Evolutionary conservation across 1,140 invertebrate genomes (phyloP).

Genomic region (Teleogryllus occipitalis): DNA sequence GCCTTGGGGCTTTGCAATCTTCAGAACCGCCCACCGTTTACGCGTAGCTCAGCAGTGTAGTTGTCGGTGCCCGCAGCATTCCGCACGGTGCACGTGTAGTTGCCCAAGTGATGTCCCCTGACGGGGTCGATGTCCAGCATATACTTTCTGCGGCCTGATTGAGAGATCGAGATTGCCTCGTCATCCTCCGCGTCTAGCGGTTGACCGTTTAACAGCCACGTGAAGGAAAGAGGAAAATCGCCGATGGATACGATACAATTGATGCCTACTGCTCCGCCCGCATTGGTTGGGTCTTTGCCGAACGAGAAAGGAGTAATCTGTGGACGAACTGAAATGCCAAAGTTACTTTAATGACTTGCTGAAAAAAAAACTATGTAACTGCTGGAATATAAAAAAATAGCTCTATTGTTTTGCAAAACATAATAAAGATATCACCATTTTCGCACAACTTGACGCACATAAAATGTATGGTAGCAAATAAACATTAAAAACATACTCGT

Average conservation of each 20-base stretch:
- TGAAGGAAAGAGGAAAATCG: constrained; percentile 38
- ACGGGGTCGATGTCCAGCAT: constrained; percentile 64
- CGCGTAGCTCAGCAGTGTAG: constrained; percentile 55
- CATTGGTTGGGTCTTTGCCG: constrained; percentile 49
- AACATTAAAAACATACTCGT: too few species aligned
- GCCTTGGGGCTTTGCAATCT: too few species aligned
- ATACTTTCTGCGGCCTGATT: constrained; percentile 36
- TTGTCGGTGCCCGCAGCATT: constrained; percentile 57
- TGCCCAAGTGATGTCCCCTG: constrained; percentile 48
- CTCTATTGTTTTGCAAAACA: too few species aligned
- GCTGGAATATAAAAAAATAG: too few species aligned
- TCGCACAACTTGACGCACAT: too few species aligned
- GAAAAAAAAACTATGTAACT: too few species aligned
- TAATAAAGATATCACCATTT: too few species aligned
- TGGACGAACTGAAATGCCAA: constrained; percentile 43
- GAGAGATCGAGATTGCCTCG: constrained; percentile 22
- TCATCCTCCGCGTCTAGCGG: neutral
- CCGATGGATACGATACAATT: constrained; percentile 48
- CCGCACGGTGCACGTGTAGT: constrained; percentile 66
- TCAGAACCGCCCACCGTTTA: constrained; percentile 50
- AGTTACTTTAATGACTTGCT: neutral
- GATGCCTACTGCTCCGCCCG: constrained; percentile 55
- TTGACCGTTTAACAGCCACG: constrained; percentile 34
- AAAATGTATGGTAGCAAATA: too few species aligned
- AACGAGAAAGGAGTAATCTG: constrained; percentile 60